Conservation (phyloP, 2,797 vertebrate species). For the Octomys mimax region DNA sequence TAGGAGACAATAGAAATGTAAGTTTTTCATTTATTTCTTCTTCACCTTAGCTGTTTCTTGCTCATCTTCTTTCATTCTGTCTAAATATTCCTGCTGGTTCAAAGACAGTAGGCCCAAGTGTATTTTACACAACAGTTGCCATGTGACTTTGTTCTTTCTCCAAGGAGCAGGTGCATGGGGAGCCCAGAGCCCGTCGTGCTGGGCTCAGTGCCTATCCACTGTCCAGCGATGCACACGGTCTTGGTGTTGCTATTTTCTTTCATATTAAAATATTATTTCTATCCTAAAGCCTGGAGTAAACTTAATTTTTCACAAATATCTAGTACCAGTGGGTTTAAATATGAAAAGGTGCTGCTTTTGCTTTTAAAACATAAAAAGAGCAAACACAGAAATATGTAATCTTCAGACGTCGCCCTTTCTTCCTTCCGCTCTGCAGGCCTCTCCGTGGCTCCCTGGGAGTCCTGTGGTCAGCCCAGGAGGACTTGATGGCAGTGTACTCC, state of each 20-base stretch:
- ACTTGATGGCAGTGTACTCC: neutral
- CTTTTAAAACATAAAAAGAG: constrained; percentile 56
- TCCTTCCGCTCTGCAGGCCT: neutral
- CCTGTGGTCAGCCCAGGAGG: neutral
- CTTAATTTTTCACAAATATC: constrained; percentile 80
- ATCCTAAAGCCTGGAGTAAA: constrained; percentile 92
- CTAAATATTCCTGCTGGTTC: constrained; percentile 26
- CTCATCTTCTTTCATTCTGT: constrained; percentile 12
- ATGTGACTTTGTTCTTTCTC: constrained; percentile 72
- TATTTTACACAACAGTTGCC: neutral
- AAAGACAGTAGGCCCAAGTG: neutral
- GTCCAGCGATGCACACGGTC: constrained; percentile 92
- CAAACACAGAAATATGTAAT: constrained; percentile 19
- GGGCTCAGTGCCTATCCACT: constrained; percentile 87
- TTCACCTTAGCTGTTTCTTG: neutral
- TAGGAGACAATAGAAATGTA: neutral
- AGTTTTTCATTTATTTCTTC: constrained; percentile 49
- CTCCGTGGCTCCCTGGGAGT: neutral
- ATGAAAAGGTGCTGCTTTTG: constrained; percentile 83
- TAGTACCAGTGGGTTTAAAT: constrained; percentile 81
- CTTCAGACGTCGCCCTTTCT: neutral
- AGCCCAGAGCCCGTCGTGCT: constrained; percentile 94
- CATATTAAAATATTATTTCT: constrained; percentile 93
- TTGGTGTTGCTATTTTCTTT: constrained; percentile 94
- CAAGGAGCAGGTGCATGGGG: constrained; percentile 96